A percentile compares a stretch with the other conserved stretches of the same genome.
These are phyloP conservation scores for Cistogaster globosa DNA, from an alignment of 2,888 invertebrate genomes.

Conservation along the genomic window DNA sequence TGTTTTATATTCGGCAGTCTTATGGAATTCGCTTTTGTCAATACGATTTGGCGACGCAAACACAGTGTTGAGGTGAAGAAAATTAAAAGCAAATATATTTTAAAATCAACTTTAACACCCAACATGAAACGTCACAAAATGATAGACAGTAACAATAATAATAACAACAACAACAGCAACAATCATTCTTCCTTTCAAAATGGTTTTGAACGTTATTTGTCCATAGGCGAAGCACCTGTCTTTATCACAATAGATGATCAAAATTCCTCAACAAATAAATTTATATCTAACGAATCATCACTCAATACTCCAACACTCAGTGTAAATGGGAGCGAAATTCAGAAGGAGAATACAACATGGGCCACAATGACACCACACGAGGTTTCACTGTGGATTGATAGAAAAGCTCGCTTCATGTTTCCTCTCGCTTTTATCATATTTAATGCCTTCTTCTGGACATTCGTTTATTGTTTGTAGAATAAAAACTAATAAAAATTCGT, in stretches of 20 bases:
- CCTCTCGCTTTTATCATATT: slow-evolving; percentile 91
- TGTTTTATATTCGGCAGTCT: slow-evolving; percentile 93
- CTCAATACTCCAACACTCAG: slow-evolving; percentile 56
- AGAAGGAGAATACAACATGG: slow-evolving; percentile 84
- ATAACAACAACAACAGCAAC: slow-evolving; percentile 80
- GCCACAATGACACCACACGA: slow-evolving; percentile 95
- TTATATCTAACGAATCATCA: slow-evolving; percentile 48
- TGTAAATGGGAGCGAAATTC: slow-evolving; percentile 69
- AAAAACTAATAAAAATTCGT: slow-evolving; percentile 3
- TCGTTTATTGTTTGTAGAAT: slow-evolving; percentile 85
- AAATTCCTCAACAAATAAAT: slow-evolving; percentile 68
- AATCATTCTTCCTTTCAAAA: slow-evolving; percentile 77
- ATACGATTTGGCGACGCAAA: slow-evolving; percentile 93
- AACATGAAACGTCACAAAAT: slow-evolving; percentile 86
- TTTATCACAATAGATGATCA: slow-evolving; percentile 85
- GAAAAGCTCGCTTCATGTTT: slow-evolving; percentile 89
- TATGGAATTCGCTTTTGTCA: slow-evolving; percentile 94
- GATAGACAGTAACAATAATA: slow-evolving; percentile 86
- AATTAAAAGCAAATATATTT: slow-evolving; percentile 90
- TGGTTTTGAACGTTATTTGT: slow-evolving; percentile 72
- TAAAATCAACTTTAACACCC: slow-evolving; percentile 92
- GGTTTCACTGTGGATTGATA: slow-evolving; percentile 93
- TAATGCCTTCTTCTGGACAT: slow-evolving; percentile 91
- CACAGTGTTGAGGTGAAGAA: slow-evolving; percentile 81
- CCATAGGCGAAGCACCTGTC: slow-evolving; percentile 84